Evolutionary conservation across 2,888 invertebrate species (phyloP).

Genomic region (Luperina nickerlii): DNA sequence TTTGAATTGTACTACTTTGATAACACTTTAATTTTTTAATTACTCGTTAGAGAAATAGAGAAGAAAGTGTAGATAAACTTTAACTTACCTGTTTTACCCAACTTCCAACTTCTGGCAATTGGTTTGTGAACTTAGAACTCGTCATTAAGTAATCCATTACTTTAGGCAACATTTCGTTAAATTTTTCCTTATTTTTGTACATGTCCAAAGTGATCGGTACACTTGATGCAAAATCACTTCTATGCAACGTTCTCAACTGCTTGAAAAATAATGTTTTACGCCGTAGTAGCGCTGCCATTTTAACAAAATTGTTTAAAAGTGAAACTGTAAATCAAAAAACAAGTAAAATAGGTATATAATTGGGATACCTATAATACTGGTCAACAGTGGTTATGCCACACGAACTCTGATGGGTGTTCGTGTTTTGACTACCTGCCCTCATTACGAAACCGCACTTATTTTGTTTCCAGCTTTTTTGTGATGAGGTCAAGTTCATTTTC

Average conservation of each 20-base stretch:
- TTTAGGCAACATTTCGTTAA: slow-evolving; percentile 34
- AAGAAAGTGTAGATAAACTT: background rate
- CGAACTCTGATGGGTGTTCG: background rate
- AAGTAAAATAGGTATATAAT: background rate
- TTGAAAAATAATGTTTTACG: slow-evolving; percentile 16
- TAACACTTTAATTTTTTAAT: background rate
- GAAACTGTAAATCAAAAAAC: background rate
- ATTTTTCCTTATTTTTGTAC: slow-evolving; percentile 14
- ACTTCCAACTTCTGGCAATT: slow-evolving; percentile 38
- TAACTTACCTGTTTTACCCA: slow-evolving; percentile 41
- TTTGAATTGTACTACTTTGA: background rate
- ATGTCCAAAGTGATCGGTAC: slow-evolving; percentile 23
- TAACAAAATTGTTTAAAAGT: background rate
- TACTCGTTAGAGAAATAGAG: background rate
- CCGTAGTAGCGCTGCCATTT: slow-evolving; percentile 11
- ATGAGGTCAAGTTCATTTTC: background rate
- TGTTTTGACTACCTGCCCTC: background rate
- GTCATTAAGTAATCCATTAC: slow-evolving; percentile 31
- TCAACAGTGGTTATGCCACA: too few relatives aligned
- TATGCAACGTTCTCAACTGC: slow-evolving; percentile 33
- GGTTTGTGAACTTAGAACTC: slow-evolving; percentile 38
- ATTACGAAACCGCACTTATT: background rate
- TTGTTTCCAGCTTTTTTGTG: background rate
- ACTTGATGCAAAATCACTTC: background rate
- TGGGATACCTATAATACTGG: background rate